Base-by-base conservation (phyloP, 1,140 invertebrate species). In the Plectrocnemia conspersa region DNA sequence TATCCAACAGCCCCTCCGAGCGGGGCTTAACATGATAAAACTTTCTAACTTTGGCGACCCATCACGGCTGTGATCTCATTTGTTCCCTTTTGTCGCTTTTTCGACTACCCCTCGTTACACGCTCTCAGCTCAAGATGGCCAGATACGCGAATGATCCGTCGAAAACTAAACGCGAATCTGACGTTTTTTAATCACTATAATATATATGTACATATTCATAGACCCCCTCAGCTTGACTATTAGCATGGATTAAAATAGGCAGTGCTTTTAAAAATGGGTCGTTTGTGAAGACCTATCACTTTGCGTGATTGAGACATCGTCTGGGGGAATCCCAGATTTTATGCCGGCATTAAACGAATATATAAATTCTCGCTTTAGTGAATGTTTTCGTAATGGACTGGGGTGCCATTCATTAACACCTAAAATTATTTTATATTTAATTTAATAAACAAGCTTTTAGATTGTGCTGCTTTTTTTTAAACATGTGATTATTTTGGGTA, bases 281-380 rank as follows among this genome's bases (percentile, higher is more conserved):
- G 33, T 23, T 56, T 52, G 54, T 32, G 46, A 45, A 56, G 52
- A 54, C 49, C 59, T 44, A 56, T 61, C 59, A 61, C 59, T 61
- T 56, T 56, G 59, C 54, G 50, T 61, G 59, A 61, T 61, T 61
- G 59, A 61, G 59, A 54, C 59, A 52, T 61, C 58, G 46, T 52
- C 47, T 47, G 46, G 35, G 54, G 42, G 59, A 58, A 46, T 29
- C 54, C 35, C 53, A 54, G 58, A 60, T 56, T 60, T 60, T 60
- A 60, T 60, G 50, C 53, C 47, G 42, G 59, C 50, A 61, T 61
- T 57, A 61, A 54, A 61, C 57, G 54, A 54, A 61, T 61, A 61
- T n/a, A n/a, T 54, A 61, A 57, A 61, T 56, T 61, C 54, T 35
- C 40, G 24, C 25, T 22, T n/a, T n/a, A n/a, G n/a, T n/a, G n/a